Evolutionary conservation across 2,888 invertebrate species (phyloP), one percentile per base, ranked within the genome.

Genomic region (Philereme vetulata): DNA sequence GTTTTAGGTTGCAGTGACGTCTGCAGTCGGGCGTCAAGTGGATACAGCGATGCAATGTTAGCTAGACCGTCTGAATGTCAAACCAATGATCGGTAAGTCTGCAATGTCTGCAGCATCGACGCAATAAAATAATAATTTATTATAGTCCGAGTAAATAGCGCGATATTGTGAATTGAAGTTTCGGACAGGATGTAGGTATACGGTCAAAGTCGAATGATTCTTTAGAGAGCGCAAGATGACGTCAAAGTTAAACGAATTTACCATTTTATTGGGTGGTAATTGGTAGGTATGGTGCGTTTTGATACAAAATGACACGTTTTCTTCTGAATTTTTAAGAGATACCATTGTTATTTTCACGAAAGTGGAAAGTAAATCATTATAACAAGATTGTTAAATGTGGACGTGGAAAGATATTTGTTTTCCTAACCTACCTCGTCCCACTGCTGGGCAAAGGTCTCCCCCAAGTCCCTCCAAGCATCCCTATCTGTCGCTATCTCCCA

Each of bases 11-110:
- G 72, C 48, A 54, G 42, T 61, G 45, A 60, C 54, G 42, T 21
- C 64, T 78, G 75, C 78, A 77, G 72, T 73, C 74, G 70, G 72
- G 72, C 79, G 81, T 75, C 72, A 78, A 76, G 70, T 76, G 76
- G 72, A 66, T 73, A 77, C 71, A 71, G 61, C 71, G 72, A 71
- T 90, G 90, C 90, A 90, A 87, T 86, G 86, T 86, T 83, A 82
- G 89, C 85, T 89, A 89, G 90, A 84, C 85, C 76, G 86, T 89
- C 88, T 92, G 91, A 92, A 92, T 89, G 92, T 92, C 92, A 92
- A 91, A 92, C 88, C 88, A 92, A 92, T 92, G 88, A 90, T 89
- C 88, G 84, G 81, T 53, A 50, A 53, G 56, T 56, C 50, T 46
- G 53, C 82, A 81, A 72, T 74, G 86, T 82, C 86, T 83, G 85